Evolutionary conservation across 2,113 vertebrate genomes (phyloP), one percentile per base, ranked within the genome.

Genomic region (Lynx canadensis): DNA sequence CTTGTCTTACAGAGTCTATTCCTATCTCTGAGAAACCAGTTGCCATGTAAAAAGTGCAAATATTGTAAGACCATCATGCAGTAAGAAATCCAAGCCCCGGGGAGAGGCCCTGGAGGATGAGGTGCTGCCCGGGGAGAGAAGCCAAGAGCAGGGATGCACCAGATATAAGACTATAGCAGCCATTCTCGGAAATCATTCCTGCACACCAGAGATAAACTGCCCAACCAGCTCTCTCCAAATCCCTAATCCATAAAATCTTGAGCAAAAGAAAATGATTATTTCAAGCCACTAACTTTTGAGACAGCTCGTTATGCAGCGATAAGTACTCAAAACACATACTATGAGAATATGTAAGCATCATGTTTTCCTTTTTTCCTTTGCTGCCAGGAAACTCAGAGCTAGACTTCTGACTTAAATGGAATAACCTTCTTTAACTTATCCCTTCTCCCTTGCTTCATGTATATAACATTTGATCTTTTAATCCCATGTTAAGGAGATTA

Each of bases 321-420:
- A 74, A 33, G 80, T 33, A 33, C 31, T 29, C 33, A 33, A 86
- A 89, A 52, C 29, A n/a, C 5, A 57, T 7, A 7, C 50, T 91
- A 21, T 27, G 25, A 89, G 63, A 80, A 86, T 21, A 82, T 16
- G 11, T 33, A 66, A 68, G 19, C 18, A 65, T 52, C 60, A n/a
- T 33, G 25, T 78, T 93, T 80, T 94, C 55, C 69, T 87, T 84
- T 86, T 82, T 38, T 5, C 68, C 57, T 82, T 95, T 71, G 38
- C 52, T 92, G 31, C 66, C 68, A 71, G 87, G 83, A 97, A 92
- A 21, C 78, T 93, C 82, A 89, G 55, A 68, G 73, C 27, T 92
- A 38, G 66, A n/a, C 96, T 94, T 95, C 45, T 48, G 45, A 63
- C n/a, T 63, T 38, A 74, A 23, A 12, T 45, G 8, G 66, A 96